Evolutionary conservation across 2,888 invertebrate genomes (phyloP), one percentile per base, ranked within the genome.

Genomic region (Pasiphila rectangulata): DNA sequence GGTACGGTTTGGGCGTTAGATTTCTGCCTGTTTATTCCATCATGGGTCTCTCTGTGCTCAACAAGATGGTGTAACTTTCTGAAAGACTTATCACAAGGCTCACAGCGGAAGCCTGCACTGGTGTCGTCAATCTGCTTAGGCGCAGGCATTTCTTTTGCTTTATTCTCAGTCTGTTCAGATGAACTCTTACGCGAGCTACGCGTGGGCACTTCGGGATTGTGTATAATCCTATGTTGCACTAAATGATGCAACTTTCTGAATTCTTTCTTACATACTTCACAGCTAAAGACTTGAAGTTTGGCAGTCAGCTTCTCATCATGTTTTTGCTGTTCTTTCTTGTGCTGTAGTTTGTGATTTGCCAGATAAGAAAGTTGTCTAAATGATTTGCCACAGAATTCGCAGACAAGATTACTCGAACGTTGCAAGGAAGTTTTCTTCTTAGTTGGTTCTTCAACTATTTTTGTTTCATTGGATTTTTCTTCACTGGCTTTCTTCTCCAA

Each of bases 21-120:
- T 43, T 77, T 78, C 53, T 82, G 83, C 39, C 82, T 76, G 46
- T 83, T 83, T 19, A 81, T 83, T 15, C 83, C 81, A 46, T 83
- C 87, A 37, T 89, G 89, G 1, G 86, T 86, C 59, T 89, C 89
- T 52, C 89, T 73, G 21, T 89, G 89, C 56, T 89, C 89, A 4
- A 89, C 89, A 10, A 89, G 69, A 61, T 89, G 89, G 53, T 89
- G 89, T 4, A 89, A 59, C 57, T 89, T 89, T 48, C 89, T 76
- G 47, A 89, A 89, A 0, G 89, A 89, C 55, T 89, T 89, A 42
- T 89, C 89, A 34, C 89, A 89, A 5, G 84, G 85, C 51, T 89
- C 89, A 44, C 89, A 89, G 3, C 89, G 79, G 57, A 89, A 89
- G 2, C 81, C 89, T 4, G 86, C 80, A 46, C 79, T 81, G 4